Evolutionary conservation across 1,140 invertebrate species (phyloP).

Genomic region (Hypsibius dujardini): DNA sequence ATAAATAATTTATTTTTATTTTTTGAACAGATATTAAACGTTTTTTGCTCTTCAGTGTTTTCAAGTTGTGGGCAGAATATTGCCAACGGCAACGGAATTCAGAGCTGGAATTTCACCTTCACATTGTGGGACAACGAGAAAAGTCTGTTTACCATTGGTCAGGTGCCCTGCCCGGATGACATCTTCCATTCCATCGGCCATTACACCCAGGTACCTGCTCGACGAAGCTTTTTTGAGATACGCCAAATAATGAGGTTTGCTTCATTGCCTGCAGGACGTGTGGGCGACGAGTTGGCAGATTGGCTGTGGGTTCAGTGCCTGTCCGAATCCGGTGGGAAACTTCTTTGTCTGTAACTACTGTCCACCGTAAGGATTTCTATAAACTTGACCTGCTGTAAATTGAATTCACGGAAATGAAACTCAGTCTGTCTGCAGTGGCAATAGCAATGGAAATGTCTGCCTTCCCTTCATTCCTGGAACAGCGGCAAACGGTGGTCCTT

Average conservation of each 20-base stretch:
- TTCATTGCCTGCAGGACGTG: not conserved
- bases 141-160: not conserved
- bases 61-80: not conserved
- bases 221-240: too few species aligned
- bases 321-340: conserved; percentile 14
- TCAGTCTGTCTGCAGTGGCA: conserved; percentile 3
- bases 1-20: too few species aligned
- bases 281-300: not conserved
- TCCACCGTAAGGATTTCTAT: conserved; percentile 4
- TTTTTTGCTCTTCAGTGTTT: not conserved
- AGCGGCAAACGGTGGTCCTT: not conserved
- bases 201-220: conserved; percentile 6
- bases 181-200: not conserved
- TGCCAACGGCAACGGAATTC: conserved; percentile 15
- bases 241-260: not conserved
- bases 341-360: conserved; percentile 14
- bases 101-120: conserved; percentile 10
- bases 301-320: not conserved
- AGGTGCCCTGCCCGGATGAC: not conserved
- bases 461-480: not conserved
- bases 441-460: not conserved
- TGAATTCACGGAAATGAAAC: not conserved
- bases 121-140: not conserved
- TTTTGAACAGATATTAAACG: too few species aligned
- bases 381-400: not conserved